Conservation (phyloP, 2,888 invertebrate genomes). For the Acrobasis suavella region DNA sequence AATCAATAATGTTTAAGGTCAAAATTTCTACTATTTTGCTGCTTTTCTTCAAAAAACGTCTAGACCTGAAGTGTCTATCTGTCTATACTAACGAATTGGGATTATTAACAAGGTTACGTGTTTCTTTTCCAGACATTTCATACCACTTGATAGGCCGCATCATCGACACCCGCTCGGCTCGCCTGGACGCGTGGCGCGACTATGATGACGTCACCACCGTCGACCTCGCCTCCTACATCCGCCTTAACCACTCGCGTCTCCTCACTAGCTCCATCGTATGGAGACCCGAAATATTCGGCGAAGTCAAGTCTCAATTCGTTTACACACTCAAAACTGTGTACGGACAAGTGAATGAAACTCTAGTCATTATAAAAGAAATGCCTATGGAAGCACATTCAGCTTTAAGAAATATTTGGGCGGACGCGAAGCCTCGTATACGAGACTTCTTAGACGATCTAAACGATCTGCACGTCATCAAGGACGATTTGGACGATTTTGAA, state of each 20-base stretch:
- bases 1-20: too few species aligned
- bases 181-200: conserved; percentile 90
- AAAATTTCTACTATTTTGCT: too few species aligned
- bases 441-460: conserved; percentile 88
- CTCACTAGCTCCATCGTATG: conserved; percentile 90
- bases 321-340: conserved; percentile 65
- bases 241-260: conserved; percentile 91
- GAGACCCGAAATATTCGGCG: conserved; percentile 87
- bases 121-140: conserved; percentile 61
- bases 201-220: conserved; percentile 90
- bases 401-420: conserved; percentile 87
- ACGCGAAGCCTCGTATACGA: conserved; percentile 86
- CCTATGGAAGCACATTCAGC: conserved; percentile 87
- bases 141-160: conserved; percentile 88
- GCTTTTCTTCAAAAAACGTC: too few species aligned
- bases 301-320: conserved; percentile 62
- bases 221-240: conserved; percentile 89
- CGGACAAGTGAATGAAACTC: conserved; percentile 68
- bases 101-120: not conserved
- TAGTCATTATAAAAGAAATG: conserved; percentile 70
- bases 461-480: conserved; percentile 86
- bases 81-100: too few species aligned
- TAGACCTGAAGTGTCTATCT: too few species aligned
- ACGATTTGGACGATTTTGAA: conserved; percentile 87
- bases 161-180: conserved; percentile 88